Percentiles rank a stretch among this genome's conserved stretches.
Conservation (phyloP, 2,888 invertebrate genomes). For the Amiota communis region DNA sequence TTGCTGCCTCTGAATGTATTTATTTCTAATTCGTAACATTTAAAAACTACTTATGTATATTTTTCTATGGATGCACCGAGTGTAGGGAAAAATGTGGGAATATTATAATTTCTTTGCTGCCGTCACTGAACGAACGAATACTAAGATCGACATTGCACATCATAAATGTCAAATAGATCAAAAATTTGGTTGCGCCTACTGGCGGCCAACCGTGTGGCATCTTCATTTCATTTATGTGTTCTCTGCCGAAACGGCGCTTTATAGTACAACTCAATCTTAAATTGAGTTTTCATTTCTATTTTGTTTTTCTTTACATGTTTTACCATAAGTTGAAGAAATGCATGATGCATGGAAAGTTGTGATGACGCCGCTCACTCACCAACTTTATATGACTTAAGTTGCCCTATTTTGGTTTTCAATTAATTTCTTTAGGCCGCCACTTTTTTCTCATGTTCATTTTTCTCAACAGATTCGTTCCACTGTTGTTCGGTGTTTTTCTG, state of each 20-base stretch:
- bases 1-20: too few relatives aligned
- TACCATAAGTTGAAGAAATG: too few relatives aligned
- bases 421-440: conserved; percentile 2
- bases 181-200: conserved; percentile 43
- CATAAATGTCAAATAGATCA: conserved; percentile 66
- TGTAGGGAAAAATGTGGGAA: background rate
- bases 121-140: background rate
- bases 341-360: background rate
- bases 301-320: too few relatives aligned
- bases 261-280: too few relatives aligned
- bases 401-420: conserved; percentile 14
- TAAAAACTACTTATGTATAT: too few relatives aligned
- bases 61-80: too few relatives aligned
- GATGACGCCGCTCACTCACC: background rate
- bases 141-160: conserved; percentile 43
- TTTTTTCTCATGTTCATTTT: background rate
- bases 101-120: conserved; percentile 33
- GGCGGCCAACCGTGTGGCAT: background rate
- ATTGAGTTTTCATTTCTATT: too few relatives aligned
- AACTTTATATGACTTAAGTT: background rate
- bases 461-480: conserved; percentile 19
- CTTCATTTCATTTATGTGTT: too few relatives aligned
- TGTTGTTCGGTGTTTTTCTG: background rate
- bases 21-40: too few relatives aligned
- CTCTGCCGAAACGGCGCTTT: too few relatives aligned